These are phyloP conservation scores for Crocallis elinguaria DNA, from an alignment of 2,888 invertebrate genomes.

Conservation along the genomic window DNA sequence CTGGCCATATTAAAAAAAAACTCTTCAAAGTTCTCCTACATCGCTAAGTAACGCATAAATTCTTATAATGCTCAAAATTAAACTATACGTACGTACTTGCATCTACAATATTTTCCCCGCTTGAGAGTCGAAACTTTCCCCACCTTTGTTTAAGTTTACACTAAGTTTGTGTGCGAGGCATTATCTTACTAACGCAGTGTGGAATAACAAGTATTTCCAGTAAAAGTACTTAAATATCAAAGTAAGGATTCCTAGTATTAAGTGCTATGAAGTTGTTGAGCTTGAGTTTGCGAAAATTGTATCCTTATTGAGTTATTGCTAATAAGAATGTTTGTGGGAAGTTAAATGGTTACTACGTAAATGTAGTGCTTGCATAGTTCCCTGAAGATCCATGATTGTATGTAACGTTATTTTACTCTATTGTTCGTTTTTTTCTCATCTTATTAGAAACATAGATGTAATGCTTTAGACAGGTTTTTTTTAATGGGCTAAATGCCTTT, in stretches of 20 bases:
- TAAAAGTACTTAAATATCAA: constrained; percentile 4
- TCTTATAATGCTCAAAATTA: constrained; percentile 24
- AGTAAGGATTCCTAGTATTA: constrained; percentile 1
- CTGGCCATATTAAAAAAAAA: not conserved
- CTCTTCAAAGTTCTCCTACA: not conserved
- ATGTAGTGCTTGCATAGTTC: no score
- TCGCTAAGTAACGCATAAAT: constrained; percentile 15
- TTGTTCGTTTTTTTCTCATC: no score
- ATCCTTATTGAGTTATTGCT: no score
- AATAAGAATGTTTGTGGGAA: no score
- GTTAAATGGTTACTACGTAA: no score
- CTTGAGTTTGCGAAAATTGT: not conserved
- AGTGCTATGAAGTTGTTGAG: not conserved
- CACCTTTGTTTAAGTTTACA: constrained; percentile 52
- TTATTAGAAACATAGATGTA: no score
- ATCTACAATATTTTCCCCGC: constrained; percentile 49
- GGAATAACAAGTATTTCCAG: constrained; percentile 27
- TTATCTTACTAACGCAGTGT: constrained; percentile 55
- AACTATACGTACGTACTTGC: constrained; percentile 29
- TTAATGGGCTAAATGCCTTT: no score
- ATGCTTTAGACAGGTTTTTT: no score
- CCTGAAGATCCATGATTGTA: no score
- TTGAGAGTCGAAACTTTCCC: constrained; percentile 43
- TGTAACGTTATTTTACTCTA: no score
- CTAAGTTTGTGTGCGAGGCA: constrained; percentile 50